phyloP scores from a whole-genome alignment of 2,113 vertebrate species.

The Chinchilla lanigera region DNA sequence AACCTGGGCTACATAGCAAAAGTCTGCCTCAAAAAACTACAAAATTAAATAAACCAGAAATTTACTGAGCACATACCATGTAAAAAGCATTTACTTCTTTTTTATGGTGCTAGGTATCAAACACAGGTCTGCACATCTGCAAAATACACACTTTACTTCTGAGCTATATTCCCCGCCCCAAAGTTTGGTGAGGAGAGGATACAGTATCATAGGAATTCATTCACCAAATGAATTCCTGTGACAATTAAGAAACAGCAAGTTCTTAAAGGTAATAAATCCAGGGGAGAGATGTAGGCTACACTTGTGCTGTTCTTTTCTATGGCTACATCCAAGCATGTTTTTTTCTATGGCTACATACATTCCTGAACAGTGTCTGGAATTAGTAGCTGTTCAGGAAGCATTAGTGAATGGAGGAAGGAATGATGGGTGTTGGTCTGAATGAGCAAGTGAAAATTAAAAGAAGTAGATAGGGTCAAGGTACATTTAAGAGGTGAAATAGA shows the following conservation, averaged over 20 bases:
- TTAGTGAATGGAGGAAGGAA: neutral
- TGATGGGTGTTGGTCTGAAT: neutral
- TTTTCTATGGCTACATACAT: neutral
- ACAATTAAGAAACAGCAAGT: neutral
- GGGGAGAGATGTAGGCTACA: neutral
- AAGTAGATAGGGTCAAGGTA: neutral
- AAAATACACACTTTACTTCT: neutral
- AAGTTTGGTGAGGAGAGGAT: neutral
- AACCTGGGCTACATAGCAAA: neutral
- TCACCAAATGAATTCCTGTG: neutral
- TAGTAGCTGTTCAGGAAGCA: neutral
- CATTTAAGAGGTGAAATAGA: constrained; percentile 48
- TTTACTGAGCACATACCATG: neutral
- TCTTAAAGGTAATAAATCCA: constrained; percentile 32
- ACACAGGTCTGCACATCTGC: neutral
- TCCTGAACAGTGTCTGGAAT: neutral
- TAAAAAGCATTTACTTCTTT: neutral
- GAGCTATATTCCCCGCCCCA: neutral
- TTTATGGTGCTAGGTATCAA: neutral
- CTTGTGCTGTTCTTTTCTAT: neutral
- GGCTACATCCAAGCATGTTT: neutral
- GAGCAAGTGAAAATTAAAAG: constrained; percentile 20
- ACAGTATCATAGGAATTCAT: neutral
- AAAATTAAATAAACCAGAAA: neutral
- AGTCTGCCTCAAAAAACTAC: neutral